Evolutionary conservation across 2,888 invertebrate species (phyloP).

Genomic region (Teleiodes luculella): DNA sequence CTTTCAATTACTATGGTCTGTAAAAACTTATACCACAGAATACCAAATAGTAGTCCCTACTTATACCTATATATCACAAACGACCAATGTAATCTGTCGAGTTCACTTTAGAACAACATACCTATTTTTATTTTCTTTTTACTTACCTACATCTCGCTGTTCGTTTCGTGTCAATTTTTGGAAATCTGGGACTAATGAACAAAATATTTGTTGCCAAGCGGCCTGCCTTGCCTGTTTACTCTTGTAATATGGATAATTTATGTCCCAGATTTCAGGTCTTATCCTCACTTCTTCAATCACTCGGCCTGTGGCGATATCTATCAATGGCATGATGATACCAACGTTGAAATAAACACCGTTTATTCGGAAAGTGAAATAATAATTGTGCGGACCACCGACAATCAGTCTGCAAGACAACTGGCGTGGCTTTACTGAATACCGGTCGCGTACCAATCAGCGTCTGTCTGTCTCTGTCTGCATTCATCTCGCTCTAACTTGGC

Average conservation of each 20-base stretch:
- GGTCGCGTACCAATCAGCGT: conserved; percentile 4
- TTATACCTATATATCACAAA: no score
- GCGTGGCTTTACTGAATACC: not conserved
- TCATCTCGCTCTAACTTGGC: not conserved
- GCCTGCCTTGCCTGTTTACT: not conserved
- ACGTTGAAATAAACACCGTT: not conserved
- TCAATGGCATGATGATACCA: not conserved
- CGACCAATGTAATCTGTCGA: no score
- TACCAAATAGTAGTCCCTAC: no score
- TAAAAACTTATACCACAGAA: no score
- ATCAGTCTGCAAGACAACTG: not conserved
- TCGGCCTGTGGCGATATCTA: not conserved
- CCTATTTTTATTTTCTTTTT: no score
- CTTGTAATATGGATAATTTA: not conserved
- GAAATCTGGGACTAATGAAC: not conserved
- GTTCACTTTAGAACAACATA: no score
- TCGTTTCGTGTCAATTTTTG: not conserved
- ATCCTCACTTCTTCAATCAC: conserved; percentile 1
- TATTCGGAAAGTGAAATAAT: no score
- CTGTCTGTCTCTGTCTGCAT: not conserved
- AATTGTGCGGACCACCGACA: not conserved
- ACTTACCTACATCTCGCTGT: not conserved
- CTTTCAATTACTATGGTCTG: no score
- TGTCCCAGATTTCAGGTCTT: not conserved
- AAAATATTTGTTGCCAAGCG: not conserved